Evolutionary conservation across 2,888 invertebrate genomes (phyloP).

Genomic region (Dione vanillae): DNA sequence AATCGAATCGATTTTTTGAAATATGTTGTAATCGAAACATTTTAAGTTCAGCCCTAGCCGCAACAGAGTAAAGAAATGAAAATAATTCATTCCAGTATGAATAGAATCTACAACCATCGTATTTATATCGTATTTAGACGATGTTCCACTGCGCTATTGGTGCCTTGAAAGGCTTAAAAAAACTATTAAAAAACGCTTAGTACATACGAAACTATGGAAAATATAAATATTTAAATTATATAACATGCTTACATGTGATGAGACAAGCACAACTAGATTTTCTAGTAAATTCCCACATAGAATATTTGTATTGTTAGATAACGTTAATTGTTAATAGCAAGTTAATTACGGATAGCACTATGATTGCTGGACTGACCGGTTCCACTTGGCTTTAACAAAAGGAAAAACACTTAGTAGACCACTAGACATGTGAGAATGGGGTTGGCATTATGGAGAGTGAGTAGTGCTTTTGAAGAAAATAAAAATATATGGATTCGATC

Average conservation of each 20-base stretch:
- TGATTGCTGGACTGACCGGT: conserved; percentile 64
- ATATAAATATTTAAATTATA: not conserved
- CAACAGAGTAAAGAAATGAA: not conserved
- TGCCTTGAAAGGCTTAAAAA: too few relatives aligned
- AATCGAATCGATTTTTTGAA: too few relatives aligned
- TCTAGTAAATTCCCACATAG: conserved; percentile 16
- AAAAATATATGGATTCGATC: too few relatives aligned
- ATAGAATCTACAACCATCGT: not conserved
- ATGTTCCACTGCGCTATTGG: not conserved
- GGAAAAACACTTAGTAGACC: conserved; percentile 36
- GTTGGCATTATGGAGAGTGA: conserved; percentile 65
- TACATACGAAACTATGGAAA: not conserved
- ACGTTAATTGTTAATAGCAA: conserved; percentile 50
- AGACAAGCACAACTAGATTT: not conserved
- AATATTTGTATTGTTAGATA: conserved; percentile 20
- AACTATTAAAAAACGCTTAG: not conserved
- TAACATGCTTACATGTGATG: not conserved
- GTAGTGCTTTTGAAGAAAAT: conserved; percentile 45
- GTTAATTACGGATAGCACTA: conserved; percentile 48
- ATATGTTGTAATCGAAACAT: too few relatives aligned
- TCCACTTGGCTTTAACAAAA: conserved; percentile 43
- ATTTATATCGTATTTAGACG: not conserved
- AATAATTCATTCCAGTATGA: not conserved
- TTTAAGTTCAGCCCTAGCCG: too few relatives aligned
- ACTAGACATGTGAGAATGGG: conserved; percentile 59